Evolutionary conservation across 2,888 invertebrate genomes (phyloP), one percentile per base, ranked within the genome.

Genomic region (Cyclophora punctaria): DNA sequence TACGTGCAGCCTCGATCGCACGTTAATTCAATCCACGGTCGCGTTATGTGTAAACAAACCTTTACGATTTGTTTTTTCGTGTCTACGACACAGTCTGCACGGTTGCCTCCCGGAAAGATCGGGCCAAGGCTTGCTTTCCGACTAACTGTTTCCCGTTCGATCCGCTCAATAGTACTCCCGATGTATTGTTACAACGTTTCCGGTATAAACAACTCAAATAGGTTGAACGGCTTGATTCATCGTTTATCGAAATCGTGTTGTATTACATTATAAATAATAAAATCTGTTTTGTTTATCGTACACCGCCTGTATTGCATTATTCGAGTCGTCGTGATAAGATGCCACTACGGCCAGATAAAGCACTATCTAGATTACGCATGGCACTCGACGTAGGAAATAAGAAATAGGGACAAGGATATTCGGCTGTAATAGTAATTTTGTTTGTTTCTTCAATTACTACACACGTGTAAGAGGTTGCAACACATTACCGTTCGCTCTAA

Each of bases 341-440:
- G 77, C 71, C 68, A 72, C 73, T 69, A 66, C 67, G 67, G 59
- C 45, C 60, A 72, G 84, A 85, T 83, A 80, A 69, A 69, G 67
- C 63, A 70, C 70, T 83, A 87, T 86, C 85, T 73, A 74, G 80
- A 80, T 83, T 80, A 77, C 78, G 73, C 61, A 69, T 73, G 70
- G 71, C 71, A 75, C 74, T 77, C 72, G 63, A 65, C 73, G 73
- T 78, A 84, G 85, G 82, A 83, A 85, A 84, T 76, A 72, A 78
- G 77, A 83, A 86, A 86, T 80, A 78, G 81, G 87, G 83, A 72
- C 87, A 87, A 87, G 87, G 88, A 83, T 85, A 76, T 74, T 65
- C 67, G 73, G 63, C 52, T 57, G 69, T 62, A 62, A 66, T 69
- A 75, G 71, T 73, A 76, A 75, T 74, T 66, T 78, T 79, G 80